Conservation (phyloP, 2,888 invertebrate genomes). For the Hypselothyrea guttata region DNA sequence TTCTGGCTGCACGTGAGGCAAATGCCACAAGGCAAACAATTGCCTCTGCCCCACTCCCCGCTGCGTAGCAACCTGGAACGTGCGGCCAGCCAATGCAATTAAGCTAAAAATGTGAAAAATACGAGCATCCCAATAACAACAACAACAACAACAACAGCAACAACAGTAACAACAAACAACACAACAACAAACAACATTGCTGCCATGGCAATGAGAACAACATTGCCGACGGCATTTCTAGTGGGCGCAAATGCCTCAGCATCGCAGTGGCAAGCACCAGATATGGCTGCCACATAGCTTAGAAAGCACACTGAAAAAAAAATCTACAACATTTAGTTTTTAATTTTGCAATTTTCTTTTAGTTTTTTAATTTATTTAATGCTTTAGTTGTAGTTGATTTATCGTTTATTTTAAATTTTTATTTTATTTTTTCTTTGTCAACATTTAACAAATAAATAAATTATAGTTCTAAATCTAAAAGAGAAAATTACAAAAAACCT, state of each 20-base stretch:
- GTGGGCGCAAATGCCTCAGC: slow-evolving; percentile 18
- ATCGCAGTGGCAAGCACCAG: slow-evolving; percentile 24
- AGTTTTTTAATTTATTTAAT: too few relatives aligned
- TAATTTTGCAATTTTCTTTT: too few relatives aligned
- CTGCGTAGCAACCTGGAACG: slow-evolving; percentile 65
- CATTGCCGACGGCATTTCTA: too few relatives aligned
- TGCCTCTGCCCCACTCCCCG: slow-evolving; percentile 34
- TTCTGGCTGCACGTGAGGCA: slow-evolving; percentile 54
- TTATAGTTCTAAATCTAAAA: too few relatives aligned
- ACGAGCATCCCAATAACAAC: slow-evolving; percentile 27
- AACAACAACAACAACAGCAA: slow-evolving; percentile 9
- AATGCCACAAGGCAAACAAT: slow-evolving; percentile 59
- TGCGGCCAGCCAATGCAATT: slow-evolving; percentile 77
- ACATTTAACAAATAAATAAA: too few relatives aligned
- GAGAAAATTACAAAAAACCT: too few relatives aligned
- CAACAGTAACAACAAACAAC: neutral
- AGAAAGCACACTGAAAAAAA: slow-evolving; percentile 1
- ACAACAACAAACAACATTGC: slow-evolving; percentile 9
- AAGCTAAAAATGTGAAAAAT: slow-evolving; percentile 75
- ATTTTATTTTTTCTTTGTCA: too few relatives aligned
- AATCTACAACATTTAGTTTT: too few relatives aligned
- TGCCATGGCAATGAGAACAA: neutral
- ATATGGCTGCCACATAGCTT: slow-evolving; percentile 21
- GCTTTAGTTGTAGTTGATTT: too few relatives aligned
- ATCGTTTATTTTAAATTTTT: too few relatives aligned